These are phyloP conservation scores for Drosophila diplacantha DNA, from an alignment of 2,888 invertebrate genomes.

Conservation along the genomic window DNA sequence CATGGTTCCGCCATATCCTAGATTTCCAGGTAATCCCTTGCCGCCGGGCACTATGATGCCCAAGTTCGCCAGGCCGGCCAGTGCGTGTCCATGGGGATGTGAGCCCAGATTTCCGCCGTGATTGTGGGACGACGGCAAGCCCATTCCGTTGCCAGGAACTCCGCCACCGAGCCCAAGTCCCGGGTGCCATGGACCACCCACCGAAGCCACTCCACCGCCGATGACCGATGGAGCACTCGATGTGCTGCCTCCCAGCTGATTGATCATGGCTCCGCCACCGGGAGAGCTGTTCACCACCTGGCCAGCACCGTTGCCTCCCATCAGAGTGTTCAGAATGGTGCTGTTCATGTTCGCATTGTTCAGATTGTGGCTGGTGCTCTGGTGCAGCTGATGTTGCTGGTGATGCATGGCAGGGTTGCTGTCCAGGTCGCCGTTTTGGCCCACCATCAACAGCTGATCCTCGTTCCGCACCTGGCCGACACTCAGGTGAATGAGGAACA, in stretches of 20 bases:
- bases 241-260: constrained; percentile 35
- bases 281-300: constrained; percentile 20
- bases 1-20: constrained; percentile 54
- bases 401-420: constrained; percentile 36
- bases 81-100: constrained; percentile 65
- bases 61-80: constrained; percentile 69
- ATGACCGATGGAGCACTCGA: constrained; percentile 33
- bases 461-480: constrained; percentile 37
- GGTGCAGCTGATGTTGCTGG: constrained; percentile 36
- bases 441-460: constrained; percentile 32
- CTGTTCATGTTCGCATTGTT: constrained; percentile 56
- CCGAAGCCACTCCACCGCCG: constrained; percentile 17
- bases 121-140: constrained; percentile 8
- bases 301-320: constrained; percentile 40
- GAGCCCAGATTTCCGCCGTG: constrained; percentile 32
- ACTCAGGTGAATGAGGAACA: constrained; percentile 55
- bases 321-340: constrained; percentile 63
- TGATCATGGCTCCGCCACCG: constrained; percentile 32
- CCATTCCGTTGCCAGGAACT: constrained; percentile 28
- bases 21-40: constrained; percentile 51
- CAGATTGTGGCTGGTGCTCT: constrained; percentile 37
- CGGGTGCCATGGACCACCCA: constrained; percentile 29
- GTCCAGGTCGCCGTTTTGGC: constrained; percentile 37
- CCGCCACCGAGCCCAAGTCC: constrained; percentile 13
- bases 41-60: constrained; percentile 67